A percentile compares a stretch with the other conserved stretches of the same genome.
Evolutionary conservation across 2,113 vertebrate genomes (phyloP).

Genomic region (Halichoeres trimaculatus): DNA sequence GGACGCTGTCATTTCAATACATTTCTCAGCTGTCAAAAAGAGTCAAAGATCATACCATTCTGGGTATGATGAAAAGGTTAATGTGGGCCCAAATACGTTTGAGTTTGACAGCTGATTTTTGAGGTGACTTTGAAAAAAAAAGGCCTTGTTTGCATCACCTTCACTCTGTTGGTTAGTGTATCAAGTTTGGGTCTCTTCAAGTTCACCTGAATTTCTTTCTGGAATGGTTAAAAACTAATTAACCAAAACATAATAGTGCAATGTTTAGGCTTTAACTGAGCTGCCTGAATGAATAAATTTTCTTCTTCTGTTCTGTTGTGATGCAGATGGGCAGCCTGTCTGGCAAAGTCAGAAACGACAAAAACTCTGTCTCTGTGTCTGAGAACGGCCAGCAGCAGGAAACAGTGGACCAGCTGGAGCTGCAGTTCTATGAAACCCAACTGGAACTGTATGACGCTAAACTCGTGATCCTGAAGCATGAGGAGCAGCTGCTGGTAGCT

Average conservation of each 20-base stretch:
- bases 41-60: background rate
- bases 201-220: background rate
- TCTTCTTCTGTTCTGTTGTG: constrained; percentile 11
- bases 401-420: constrained; percentile 88
- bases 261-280: background rate
- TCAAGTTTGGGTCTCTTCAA: background rate
- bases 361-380: background rate
- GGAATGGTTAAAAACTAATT: too few relatives aligned
- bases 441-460: constrained; percentile 93
- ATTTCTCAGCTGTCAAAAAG: background rate
- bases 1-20: background rate
- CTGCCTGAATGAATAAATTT: background rate
- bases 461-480: constrained; percentile 92
- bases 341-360: constrained; percentile 65
- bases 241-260: too few relatives aligned
- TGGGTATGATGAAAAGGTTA: background rate
- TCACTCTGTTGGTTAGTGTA: background rate
- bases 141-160: background rate
- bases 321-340: constrained; percentile 85
- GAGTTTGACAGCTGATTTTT: background rate
- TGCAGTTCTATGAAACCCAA: constrained; percentile 93
- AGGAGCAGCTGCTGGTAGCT: constrained; percentile 91
- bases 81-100: background rate
- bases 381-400: constrained; percentile 47
- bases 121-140: too few relatives aligned